Conservation (phyloP, 2,797 vertebrate genomes). For the Liasis olivaceus region DNA sequence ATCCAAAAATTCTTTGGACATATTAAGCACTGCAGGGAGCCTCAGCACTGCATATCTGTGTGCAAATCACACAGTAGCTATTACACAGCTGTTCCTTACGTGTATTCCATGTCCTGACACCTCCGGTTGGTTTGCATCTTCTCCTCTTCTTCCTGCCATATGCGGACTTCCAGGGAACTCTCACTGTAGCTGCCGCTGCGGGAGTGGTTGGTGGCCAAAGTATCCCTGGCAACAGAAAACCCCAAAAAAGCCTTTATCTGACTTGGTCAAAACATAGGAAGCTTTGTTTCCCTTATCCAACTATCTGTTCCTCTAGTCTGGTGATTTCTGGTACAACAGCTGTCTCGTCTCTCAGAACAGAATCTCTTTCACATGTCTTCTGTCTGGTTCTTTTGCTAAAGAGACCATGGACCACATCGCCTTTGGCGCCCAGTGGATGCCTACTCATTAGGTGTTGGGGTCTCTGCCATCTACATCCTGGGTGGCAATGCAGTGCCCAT, state of each 20-base stretch:
- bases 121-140: constrained; percentile 77
- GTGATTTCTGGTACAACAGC: background rate
- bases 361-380: background rate
- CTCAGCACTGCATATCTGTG: too few species aligned
- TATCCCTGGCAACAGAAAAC: constrained; percentile 70
- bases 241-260: background rate
- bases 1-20: background rate
- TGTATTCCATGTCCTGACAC: constrained; percentile 88
- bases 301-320: background rate
- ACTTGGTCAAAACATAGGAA: background rate
- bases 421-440: background rate
- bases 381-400: background rate
- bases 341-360: background rate
- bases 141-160: constrained; percentile 84
- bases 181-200: constrained; percentile 81
- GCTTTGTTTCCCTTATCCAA: background rate
- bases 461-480: background rate
- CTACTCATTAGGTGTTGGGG: background rate
- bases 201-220: constrained; percentile 78
- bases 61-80: background rate
- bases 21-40: background rate
- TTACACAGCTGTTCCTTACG: constrained; percentile 59
- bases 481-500: background rate
- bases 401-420: background rate
- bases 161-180: constrained; percentile 73